phyloP scores from a whole-genome alignment of 2,113 vertebrate genomes.

The Anolis carolinensis region DNA sequence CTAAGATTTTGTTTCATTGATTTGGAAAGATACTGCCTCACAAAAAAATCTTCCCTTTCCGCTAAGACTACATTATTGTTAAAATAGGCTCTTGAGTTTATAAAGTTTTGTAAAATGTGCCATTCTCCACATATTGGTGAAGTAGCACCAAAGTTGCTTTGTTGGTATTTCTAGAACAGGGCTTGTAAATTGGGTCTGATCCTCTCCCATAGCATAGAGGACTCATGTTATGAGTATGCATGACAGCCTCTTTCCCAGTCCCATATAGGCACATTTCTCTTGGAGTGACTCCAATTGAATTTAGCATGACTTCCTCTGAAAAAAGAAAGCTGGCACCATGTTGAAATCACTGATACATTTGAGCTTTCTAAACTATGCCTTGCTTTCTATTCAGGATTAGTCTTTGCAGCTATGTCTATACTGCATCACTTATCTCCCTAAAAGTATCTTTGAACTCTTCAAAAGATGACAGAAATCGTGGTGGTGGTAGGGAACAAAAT shows the following conservation, averaged over 20 bases:
- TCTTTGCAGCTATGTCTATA: background rate
- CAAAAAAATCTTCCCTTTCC: background rate
- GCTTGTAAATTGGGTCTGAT: background rate
- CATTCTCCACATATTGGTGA: background rate
- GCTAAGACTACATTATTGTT: background rate
- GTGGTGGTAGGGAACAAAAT: slow-evolving; percentile 32
- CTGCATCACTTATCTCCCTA: background rate
- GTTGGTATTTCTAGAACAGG: background rate
- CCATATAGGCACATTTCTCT: background rate
- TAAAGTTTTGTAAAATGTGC: background rate
- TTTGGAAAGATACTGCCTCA: background rate
- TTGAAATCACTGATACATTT: background rate
- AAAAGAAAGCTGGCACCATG: background rate
- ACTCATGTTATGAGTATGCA: no score
- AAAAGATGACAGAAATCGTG: slow-evolving; percentile 36
- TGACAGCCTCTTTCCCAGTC: no score
- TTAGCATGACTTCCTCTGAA: no score
- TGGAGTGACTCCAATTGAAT: no score
- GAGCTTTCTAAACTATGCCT: background rate
- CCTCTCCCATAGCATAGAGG: background rate
- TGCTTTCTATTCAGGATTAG: background rate
- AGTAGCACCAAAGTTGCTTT: background rate
- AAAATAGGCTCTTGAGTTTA: background rate
- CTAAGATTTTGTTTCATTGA: background rate
- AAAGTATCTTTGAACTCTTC: background rate